These are phyloP conservation scores for Formica selysi DNA, from an alignment of 1,140 invertebrate species.

Conservation along the genomic window DNA sequence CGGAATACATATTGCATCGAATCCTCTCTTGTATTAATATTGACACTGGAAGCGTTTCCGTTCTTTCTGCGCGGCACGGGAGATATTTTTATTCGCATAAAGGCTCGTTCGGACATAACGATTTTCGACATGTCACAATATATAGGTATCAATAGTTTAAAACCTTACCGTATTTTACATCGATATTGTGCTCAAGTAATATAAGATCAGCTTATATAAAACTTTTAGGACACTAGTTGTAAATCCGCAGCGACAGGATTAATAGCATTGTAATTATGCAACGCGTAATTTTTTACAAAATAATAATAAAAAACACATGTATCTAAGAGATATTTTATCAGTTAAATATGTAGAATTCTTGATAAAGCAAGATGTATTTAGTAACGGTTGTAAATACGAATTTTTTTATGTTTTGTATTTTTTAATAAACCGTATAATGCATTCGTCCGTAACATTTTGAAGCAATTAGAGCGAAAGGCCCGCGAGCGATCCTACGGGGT, in stretches of 20 bases:
- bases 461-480: not conserved
- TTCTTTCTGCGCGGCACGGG: not conserved
- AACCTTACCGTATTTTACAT: not conserved
- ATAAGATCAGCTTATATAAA: not conserved
- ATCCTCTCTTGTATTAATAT: conserved; percentile 62
- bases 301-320: not conserved
- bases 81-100: conserved; percentile 45
- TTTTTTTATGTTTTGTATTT: not conserved
- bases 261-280: not conserved
- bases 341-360: not conserved
- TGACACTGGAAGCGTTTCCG: conserved; percentile 53
- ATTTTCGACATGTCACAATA: conserved; percentile 19
- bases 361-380: not conserved
- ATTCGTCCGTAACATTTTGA: not conserved
- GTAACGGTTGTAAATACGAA: not conserved
- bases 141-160: not conserved
- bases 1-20: conserved; percentile 72
- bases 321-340: not conserved
- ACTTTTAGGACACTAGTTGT: not conserved
- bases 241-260: not conserved
- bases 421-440: not conserved
- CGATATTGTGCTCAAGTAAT: not conserved
- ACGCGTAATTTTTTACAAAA: not conserved
- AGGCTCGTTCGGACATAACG: conserved; percentile 5
- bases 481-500: not conserved